Evolutionary conservation across 2,888 invertebrate species (phyloP).

Genomic region (Aporophyla nigra): DNA sequence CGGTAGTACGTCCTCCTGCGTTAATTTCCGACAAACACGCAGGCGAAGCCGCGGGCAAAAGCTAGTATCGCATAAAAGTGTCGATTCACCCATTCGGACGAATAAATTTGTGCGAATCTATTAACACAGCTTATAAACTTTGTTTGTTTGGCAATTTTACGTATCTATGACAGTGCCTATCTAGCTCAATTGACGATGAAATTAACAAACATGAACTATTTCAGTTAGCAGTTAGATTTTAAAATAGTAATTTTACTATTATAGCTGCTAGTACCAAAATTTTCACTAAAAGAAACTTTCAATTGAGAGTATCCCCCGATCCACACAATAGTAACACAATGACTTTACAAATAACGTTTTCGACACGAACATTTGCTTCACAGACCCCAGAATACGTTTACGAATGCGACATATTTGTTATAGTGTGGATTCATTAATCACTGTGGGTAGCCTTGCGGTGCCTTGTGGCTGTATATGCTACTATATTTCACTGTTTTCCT

Average conservation of each 20-base stretch:
- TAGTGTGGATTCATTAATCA: slow-evolving; percentile 83
- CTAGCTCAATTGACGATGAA: neutral
- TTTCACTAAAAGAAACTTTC: neutral
- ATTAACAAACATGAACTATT: neutral
- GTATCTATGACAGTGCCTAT: too few relatives aligned
- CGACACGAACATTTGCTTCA: slow-evolving; percentile 57
- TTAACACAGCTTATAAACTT: too few relatives aligned
- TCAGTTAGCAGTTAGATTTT: neutral
- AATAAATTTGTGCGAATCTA: too few relatives aligned
- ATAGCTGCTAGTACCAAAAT: neutral
- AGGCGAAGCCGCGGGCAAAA: too few relatives aligned
- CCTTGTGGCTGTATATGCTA: slow-evolving; percentile 70
- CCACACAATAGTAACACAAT: slow-evolving; percentile 39
- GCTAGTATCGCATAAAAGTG: too few relatives aligned
- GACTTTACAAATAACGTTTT: slow-evolving; percentile 63
- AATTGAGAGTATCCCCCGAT: slow-evolving; percentile 26
- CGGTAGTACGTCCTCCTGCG: too few relatives aligned
- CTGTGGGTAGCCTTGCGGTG: slow-evolving; percentile 68
- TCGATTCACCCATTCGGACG: too few relatives aligned
- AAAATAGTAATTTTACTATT: neutral
- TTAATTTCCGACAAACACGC: too few relatives aligned
- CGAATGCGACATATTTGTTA: slow-evolving; percentile 80
- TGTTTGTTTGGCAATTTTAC: too few relatives aligned
- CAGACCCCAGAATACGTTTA: slow-evolving; percentile 67
- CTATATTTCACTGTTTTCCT: slow-evolving; percentile 74